Evolutionary conservation across 2,113 vertebrate species (phyloP).

Genomic region (Corydoras sp.): DNA sequence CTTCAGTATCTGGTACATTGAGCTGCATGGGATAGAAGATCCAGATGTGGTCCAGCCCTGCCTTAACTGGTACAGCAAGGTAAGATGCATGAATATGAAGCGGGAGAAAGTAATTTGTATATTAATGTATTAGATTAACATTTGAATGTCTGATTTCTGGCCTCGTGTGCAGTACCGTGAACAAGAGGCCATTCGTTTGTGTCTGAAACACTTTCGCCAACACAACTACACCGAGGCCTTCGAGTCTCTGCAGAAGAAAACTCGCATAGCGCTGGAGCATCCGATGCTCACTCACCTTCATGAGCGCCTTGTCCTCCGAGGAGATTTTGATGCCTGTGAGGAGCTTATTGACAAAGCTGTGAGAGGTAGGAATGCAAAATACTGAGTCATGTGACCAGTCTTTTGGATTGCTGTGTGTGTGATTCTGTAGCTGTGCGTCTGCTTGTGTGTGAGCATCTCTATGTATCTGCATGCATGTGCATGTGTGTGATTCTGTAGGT

Average conservation of each 20-base stretch:
- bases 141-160: no score
- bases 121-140: no score
- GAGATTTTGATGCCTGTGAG: slow-evolving; percentile 95
- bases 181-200: slow-evolving; percentile 99
- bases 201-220: slow-evolving; percentile 96
- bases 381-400: no score
- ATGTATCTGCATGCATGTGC: no score
- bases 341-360: slow-evolving; percentile 98
- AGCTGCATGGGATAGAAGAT: slow-evolving; percentile 96
- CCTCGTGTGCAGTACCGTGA: slow-evolving; percentile 87
- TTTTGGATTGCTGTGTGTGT: background rate
- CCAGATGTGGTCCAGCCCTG: slow-evolving; percentile 96
- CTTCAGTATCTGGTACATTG: slow-evolving; percentile 99
- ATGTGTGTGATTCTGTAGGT: no score
- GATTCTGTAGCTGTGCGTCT: no score
- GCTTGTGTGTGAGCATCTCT: no score
- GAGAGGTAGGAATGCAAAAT: slow-evolving; percentile 67
- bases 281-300: slow-evolving; percentile 96
- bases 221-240: slow-evolving; percentile 99
- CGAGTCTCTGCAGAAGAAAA: slow-evolving; percentile 99
- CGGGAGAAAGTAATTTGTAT: no score
- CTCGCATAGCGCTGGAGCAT: slow-evolving; percentile 91
- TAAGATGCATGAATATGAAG: slow-evolving; percentile 53
- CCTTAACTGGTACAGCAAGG: slow-evolving; percentile 99
- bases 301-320: slow-evolving; percentile 87